Conservation (phyloP, 92 coral and sea anemone genomes). For the Scolanthus callimorphus region DNA sequence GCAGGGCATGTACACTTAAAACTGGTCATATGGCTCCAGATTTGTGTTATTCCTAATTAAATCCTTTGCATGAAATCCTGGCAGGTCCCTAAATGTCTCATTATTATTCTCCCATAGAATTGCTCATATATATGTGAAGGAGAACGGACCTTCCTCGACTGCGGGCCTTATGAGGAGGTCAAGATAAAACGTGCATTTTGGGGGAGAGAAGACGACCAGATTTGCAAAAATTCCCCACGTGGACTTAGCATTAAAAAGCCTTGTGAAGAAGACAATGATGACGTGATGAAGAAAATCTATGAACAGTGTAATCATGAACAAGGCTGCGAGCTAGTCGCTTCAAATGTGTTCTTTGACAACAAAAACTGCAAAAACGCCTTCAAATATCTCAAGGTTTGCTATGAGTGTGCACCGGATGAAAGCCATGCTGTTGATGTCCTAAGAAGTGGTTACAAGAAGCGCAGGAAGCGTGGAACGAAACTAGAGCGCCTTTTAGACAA, state of each 20-base stretch:
- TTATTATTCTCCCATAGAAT: too few relatives aligned
- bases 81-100: too few relatives aligned
- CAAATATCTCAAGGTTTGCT: conserved; percentile 90
- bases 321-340: conserved; percentile 95
- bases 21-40: too few relatives aligned
- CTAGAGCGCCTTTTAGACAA: conserved; percentile 57
- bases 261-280: conserved; percentile 86
- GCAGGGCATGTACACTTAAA: too few relatives aligned
- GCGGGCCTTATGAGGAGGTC: conserved; percentile 86
- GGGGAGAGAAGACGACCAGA: conserved; percentile 95
- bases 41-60: too few relatives aligned
- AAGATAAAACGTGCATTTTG: conserved; percentile 88
- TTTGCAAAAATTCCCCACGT: conserved; percentile 79
- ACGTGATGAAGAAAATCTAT: conserved; percentile 79
- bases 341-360: conserved; percentile 94
- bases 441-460: conserved; percentile 53
- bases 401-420: conserved; percentile 90
- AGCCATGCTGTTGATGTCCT: conserved; percentile 74
- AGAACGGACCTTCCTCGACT: conserved; percentile 91
- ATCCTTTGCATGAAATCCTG: too few relatives aligned
- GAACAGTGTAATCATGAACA: conserved; percentile 87
- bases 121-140: conserved; percentile 97
- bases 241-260: conserved; percentile 80
- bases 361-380: conserved; percentile 91
- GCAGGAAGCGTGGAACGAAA: conserved; percentile 82